These are phyloP conservation scores for Orcinus orca DNA, from an alignment of 2,113 vertebrate species.

Conservation along the genomic window DNA sequence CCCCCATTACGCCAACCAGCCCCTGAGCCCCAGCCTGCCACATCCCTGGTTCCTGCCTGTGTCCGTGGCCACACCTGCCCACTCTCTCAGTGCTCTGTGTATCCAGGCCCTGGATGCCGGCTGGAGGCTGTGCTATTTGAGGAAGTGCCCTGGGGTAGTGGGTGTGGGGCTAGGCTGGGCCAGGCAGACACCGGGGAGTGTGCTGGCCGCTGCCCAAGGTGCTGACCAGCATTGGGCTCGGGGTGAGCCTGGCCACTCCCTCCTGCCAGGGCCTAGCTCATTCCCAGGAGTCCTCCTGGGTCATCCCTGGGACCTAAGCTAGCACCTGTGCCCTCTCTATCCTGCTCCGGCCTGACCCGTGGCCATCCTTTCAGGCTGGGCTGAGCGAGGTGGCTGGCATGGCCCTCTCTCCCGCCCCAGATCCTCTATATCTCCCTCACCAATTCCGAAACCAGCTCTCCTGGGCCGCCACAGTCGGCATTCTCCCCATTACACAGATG, in stretches of 20 bases:
- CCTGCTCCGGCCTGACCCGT: neutral
- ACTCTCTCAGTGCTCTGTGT: neutral
- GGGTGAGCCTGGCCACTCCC: neutral
- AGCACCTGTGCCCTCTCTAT: neutral
- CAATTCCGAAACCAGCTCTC: neutral
- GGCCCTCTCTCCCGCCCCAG: neutral
- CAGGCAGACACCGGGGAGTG: neutral
- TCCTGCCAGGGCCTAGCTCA: neutral
- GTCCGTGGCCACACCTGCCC: neutral
- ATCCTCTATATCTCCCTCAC: neutral
- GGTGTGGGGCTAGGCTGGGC: neutral
- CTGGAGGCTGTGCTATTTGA: slow-evolving; percentile 44
- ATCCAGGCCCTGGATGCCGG: neutral
- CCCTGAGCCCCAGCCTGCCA: neutral
- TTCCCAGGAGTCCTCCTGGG: neutral
- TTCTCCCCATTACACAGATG: neutral
- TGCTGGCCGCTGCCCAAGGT: slow-evolving; percentile 68
- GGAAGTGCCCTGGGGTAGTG: neutral
- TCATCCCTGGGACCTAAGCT: neutral
- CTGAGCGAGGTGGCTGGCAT: neutral
- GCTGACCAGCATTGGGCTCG: neutral
- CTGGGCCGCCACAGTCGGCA: no score
- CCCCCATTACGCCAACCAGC: neutral
- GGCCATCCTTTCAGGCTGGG: neutral
- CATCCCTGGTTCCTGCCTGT: neutral